phyloP scores from a whole-genome alignment of 2,113 vertebrate species.

The Paratilapia polleni region DNA sequence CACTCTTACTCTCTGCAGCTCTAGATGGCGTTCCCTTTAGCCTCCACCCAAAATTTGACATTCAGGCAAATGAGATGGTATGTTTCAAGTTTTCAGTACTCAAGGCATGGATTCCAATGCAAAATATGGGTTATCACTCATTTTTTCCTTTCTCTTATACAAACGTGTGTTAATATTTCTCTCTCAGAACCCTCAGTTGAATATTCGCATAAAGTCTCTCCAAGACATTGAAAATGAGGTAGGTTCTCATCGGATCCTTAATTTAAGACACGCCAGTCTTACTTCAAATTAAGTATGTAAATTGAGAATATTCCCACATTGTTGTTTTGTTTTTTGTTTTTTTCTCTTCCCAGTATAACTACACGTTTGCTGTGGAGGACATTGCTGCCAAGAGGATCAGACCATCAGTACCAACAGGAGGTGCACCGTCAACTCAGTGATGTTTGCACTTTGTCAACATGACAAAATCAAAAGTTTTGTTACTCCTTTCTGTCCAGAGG shows the following conservation, averaged over 20 bases:
- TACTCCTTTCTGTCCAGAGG: background rate
- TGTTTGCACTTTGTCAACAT: background rate
- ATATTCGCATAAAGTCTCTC: slow-evolving; percentile 86
- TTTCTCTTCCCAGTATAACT: slow-evolving; percentile 71
- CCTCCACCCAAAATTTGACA: slow-evolving; percentile 85
- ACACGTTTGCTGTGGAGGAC: slow-evolving; percentile 79
- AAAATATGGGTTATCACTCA: background rate
- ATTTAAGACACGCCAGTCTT: background rate
- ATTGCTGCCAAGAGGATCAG: slow-evolving; percentile 67
- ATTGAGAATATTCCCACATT: background rate
- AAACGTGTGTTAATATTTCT: background rate
- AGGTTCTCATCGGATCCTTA: background rate
- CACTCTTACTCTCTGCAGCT: slow-evolving; percentile 71
- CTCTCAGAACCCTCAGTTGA: slow-evolving; percentile 55
- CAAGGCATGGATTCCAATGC: background rate
- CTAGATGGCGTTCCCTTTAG: slow-evolving; percentile 90
- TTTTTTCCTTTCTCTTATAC: background rate
- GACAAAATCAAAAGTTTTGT: background rate
- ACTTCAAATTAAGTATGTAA: background rate
- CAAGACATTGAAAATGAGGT: slow-evolving; percentile 91
- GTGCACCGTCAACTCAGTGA: slow-evolving; percentile 42
- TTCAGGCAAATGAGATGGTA: slow-evolving; percentile 70
- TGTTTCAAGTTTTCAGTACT: slow-evolving; percentile 37
- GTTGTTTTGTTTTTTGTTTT: background rate
- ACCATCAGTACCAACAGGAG: slow-evolving; percentile 43